Evolutionary conservation across 2,888 invertebrate species (phyloP).

Genomic region (Netelia melanura): DNA sequence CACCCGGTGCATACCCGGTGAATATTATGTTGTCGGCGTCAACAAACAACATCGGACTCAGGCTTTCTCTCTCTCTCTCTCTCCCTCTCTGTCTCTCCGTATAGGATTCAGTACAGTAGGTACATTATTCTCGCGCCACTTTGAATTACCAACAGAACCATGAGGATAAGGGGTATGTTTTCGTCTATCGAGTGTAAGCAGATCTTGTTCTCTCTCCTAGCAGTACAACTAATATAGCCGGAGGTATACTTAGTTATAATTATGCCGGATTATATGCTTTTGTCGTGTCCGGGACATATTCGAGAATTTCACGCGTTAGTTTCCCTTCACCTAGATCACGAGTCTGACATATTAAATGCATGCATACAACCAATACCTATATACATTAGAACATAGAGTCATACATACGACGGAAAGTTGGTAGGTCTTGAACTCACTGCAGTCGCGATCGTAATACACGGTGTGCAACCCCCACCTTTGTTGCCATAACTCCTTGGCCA

Average conservation of each 20-base stretch:
- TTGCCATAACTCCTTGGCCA: background rate
- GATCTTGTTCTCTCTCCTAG: conserved; percentile 46
- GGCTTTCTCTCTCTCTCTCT: too few species aligned
- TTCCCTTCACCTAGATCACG: conserved; percentile 4
- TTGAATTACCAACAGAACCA: background rate
- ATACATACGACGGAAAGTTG: conserved; percentile 38
- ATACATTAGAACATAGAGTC: conserved; percentile 7
- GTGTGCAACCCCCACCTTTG: background rate
- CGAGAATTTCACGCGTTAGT: conserved; percentile 19
- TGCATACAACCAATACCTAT: conserved; percentile 9
- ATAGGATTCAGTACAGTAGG: background rate
- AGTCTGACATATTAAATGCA: conserved; percentile 33
- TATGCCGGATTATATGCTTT: conserved; percentile 48
- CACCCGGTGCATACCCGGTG: too few species aligned
- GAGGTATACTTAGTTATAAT: conserved; percentile 44
- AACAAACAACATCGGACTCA: too few species aligned
- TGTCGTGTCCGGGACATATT: conserved; percentile 23
- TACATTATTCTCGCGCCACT: conserved; percentile 17
- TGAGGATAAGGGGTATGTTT: background rate
- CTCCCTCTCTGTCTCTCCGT: too few species aligned
- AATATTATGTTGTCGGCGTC: too few species aligned
- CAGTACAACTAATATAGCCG: conserved; percentile 15
- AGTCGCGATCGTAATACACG: conserved; percentile 25
- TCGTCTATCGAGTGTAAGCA: conserved; percentile 26
- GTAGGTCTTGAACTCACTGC: conserved; percentile 17